Percentiles rank a stretch among this genome's conserved stretches.
These are phyloP conservation scores for Pogonognathellus flavescens DNA, from an alignment of 1,140 invertebrate species.

Conservation along the genomic window DNA sequence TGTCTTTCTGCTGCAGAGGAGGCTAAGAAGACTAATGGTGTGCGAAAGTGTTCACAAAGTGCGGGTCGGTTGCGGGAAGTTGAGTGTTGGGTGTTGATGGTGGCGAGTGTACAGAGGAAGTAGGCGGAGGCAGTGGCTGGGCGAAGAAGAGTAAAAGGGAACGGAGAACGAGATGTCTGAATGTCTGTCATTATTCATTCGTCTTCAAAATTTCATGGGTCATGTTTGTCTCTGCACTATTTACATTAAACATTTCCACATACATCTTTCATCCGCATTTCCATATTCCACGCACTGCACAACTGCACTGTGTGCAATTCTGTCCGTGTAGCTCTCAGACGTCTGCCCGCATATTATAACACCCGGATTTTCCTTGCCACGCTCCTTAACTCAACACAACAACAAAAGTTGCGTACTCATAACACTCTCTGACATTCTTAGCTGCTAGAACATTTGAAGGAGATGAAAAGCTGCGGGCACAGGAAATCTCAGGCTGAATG, in stretches of 20 bases:
- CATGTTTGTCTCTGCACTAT: constrained; percentile 59
- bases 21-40: no score
- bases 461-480: no score
- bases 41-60: no score
- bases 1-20: no score
- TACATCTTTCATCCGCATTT: constrained; percentile 61
- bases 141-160: not conserved
- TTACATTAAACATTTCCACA: constrained; percentile 63
- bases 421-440: not conserved
- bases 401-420: not conserved
- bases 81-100: not conserved
- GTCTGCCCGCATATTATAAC: not conserved
- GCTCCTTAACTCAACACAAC: not conserved
- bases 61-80: no score
- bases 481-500: no score
- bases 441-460: no score
- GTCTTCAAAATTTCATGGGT: constrained; percentile 60
- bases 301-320: not conserved
- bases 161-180: constrained; percentile 26
- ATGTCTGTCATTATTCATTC: constrained; percentile 61
- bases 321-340: not conserved
- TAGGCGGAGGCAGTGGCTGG: not conserved
- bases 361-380: not conserved
- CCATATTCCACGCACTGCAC: not conserved
- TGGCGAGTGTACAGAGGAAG: not conserved